Base-by-base conservation (phyloP, 2,797 vertebrate species). In the Sebastolobus alascanus region DNA sequence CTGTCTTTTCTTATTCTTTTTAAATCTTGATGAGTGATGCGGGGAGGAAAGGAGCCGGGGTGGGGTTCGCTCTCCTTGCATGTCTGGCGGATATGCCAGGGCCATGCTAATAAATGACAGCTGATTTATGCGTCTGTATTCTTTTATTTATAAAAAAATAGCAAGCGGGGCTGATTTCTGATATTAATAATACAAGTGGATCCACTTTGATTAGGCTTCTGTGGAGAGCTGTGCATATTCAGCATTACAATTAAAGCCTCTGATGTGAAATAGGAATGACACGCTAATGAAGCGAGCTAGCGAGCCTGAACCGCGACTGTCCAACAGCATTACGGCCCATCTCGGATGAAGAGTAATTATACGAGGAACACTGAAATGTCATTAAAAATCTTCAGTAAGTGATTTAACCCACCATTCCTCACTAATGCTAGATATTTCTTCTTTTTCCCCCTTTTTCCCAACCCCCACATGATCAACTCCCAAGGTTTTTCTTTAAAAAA, bases 171-270 rank as follows among this genome's bases (percentile, higher is more conserved):
- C 97, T 98, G 98, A 99, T 99, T 98, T 99, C 97, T 97, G 97
- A 98, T 99, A 99, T 99, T 99, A 99, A 99, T 99, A 99, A 99
- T 99, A 99, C 97, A 99, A 99, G 98, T 99, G 98, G 98, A 98
- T 99, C 98, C 97, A 99, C 98, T 99, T 99, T 99, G 98, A 99
- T 99, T 99, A 99, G 97, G 98, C 97, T 97, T 97, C 97, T 96
- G 97, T 96, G 96, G 97, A 97, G 97, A 97, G 97, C 97, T 96
- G 97, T 97, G 97, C 97, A 99, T 98, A 99, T 98, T 98, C 97
- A 97, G 98, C 98, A 98, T 99, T 98, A 99, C 98, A 99, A 99
- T 99, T 99, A 99, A 99, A 99, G 97, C 97, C 97, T 98, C 96
- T 99, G 98, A 99, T 99, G 98, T 99, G 98, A 97, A 99, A 98